Evolutionary conservation across 2,888 invertebrate species (phyloP).

Genomic region (Drosophila mulleri): DNA sequence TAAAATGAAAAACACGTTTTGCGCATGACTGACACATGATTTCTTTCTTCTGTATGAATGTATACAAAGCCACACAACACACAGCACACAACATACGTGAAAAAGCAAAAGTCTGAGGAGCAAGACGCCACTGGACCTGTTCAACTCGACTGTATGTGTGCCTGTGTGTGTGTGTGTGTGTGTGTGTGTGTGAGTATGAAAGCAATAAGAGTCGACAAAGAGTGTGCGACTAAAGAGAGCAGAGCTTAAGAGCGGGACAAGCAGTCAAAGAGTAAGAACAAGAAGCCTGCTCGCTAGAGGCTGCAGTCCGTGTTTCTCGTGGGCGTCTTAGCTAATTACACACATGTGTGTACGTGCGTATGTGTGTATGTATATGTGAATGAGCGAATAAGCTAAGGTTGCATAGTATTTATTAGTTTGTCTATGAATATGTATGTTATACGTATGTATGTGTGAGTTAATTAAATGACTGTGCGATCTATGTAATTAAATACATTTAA

Average conservation of each 20-base stretch:
- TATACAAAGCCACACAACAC: slow-evolving; percentile 16
- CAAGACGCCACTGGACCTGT: slow-evolving; percentile 46
- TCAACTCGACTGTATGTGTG: neutral
- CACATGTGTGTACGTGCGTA: neutral
- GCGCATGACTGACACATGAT: slow-evolving; percentile 80
- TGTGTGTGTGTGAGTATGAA: slow-evolving; percentile 18
- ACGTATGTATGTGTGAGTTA: neutral
- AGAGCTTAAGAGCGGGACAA: slow-evolving; percentile 45
- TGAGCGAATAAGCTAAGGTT: neutral
- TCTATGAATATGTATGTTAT: neutral
- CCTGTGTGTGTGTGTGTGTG: slow-evolving; percentile 21
- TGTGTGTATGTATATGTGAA: neutral
- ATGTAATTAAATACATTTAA: neutral
- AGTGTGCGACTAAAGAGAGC: slow-evolving; percentile 34
- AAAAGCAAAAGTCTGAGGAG: slow-evolving; percentile 47
- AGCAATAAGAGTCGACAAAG: slow-evolving; percentile 38
- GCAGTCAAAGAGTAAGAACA: slow-evolving; percentile 46
- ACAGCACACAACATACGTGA: slow-evolving; percentile 23
- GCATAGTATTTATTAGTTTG: slow-evolving; percentile 1
- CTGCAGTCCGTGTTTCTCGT: slow-evolving; percentile 13
- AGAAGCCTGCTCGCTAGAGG: slow-evolving; percentile 33
- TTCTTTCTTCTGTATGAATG: slow-evolving; percentile 57
- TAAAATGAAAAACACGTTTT: slow-evolving; percentile 79
- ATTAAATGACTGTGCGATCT: neutral
- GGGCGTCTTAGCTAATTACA: slow-evolving; percentile 12